Conservation (phyloP, 2,797 vertebrate genomes). For the Mus spretus region DNA sequence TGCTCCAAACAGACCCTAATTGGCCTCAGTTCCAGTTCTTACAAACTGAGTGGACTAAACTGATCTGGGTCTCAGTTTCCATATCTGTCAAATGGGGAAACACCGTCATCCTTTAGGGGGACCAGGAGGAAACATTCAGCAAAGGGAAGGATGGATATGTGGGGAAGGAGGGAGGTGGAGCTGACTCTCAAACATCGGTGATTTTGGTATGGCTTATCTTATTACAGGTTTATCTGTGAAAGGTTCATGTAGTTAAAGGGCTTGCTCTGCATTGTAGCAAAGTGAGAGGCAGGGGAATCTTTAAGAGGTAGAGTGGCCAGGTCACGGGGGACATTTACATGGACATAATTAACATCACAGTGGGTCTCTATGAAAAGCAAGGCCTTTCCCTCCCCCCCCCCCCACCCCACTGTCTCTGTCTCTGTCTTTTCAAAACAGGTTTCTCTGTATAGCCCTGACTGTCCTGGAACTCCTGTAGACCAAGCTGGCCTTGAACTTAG, state of each 20-base stretch:
- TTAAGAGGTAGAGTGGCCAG: background rate
- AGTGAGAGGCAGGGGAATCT: no score
- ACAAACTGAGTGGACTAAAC: background rate
- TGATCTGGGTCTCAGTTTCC: background rate
- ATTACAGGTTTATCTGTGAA: background rate
- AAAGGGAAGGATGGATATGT: background rate
- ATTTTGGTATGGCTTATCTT: background rate
- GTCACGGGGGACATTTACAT: background rate
- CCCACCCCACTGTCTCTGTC: background rate
- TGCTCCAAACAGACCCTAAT: background rate
- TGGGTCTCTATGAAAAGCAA: background rate
- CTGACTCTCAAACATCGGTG: background rate
- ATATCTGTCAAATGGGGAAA: background rate
- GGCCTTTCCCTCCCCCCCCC: background rate
- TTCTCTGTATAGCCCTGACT: background rate
- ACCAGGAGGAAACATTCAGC: background rate
- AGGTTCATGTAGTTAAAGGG: background rate
- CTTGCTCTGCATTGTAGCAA: background rate
- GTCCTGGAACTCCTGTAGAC: background rate
- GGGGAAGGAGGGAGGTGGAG: background rate
- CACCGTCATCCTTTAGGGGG: background rate
- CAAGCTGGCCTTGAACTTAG: background rate
- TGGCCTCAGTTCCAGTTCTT: background rate
- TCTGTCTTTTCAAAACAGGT: background rate
- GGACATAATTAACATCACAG: background rate